A percentile compares a stretch with the other conserved stretches of the same genome.
These are phyloP conservation scores for Drosophila tristis DNA, from an alignment of 1,140 invertebrate species.

Conservation along the genomic window DNA sequence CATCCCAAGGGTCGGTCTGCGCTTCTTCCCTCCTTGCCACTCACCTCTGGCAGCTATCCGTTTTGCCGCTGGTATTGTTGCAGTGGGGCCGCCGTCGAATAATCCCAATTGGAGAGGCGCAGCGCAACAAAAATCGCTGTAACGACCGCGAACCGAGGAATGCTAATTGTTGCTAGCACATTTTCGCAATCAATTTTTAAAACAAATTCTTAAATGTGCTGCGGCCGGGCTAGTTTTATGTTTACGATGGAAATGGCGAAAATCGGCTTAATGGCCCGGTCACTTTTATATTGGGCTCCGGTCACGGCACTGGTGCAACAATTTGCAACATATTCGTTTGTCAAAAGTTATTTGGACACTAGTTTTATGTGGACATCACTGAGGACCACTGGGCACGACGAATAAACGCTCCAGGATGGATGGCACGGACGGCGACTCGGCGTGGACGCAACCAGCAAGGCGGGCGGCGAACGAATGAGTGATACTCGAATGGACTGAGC, in stretches of 20 bases:
- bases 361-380: not conserved
- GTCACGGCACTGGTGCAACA: conserved; percentile 19
- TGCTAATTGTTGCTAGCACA: conserved; percentile 61
- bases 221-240: conserved; percentile 59
- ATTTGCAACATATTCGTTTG: conserved; percentile 14
- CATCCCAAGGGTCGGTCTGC: conserved; percentile 7
- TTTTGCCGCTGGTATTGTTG: conserved; percentile 73
- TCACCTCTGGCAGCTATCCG: conserved; percentile 80
- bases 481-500: conserved; percentile 80
- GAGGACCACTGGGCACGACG: conserved; percentile 36
- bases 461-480: conserved; percentile 78
- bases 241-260: conserved; percentile 24
- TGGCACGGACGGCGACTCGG: conserved; percentile 25
- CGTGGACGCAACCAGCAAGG: conserved; percentile 77
- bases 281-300: conserved; percentile 23
- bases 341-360: conserved; percentile 5
- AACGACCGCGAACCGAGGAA: conserved; percentile 31
- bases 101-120: conserved; percentile 54
- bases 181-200: conserved; percentile 35
- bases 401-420: conserved; percentile 34
- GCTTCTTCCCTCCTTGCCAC: conserved; percentile 22
- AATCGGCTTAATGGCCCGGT: conserved; percentile 38
- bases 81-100: conserved; percentile 64
- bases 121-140: conserved; percentile 30
- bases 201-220: conserved; percentile 49